A percentile compares a stretch with the other conserved stretches of the same genome.
Evolutionary conservation across 2,113 vertebrate species (phyloP).

Genomic region (Mus musculus): DNA sequence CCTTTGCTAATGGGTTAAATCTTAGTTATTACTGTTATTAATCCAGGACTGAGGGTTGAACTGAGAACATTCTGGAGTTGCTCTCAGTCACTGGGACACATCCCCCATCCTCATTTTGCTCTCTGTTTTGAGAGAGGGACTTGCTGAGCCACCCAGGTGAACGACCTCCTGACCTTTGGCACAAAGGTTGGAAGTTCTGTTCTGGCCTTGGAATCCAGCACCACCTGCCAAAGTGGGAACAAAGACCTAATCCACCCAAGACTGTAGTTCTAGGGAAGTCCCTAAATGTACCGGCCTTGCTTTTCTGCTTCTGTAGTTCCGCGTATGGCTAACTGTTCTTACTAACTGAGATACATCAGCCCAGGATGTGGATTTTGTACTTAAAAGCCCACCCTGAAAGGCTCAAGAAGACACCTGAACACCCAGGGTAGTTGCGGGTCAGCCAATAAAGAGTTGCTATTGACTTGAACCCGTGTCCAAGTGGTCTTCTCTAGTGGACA

Average conservation of each 20-base stretch:
- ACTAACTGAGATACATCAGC: not conserved
- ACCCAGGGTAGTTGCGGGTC: not conserved
- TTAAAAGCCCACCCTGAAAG: not conserved
- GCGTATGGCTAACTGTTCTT: not conserved
- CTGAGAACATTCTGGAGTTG: not conserved
- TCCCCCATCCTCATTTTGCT: not conserved
- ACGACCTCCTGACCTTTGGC: not conserved
- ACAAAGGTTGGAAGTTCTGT: not conserved
- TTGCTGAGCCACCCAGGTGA: not conserved
- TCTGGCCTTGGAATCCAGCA: not conserved
- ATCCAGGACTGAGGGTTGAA: not conserved
- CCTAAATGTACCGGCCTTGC: not conserved
- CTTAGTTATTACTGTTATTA: not conserved
- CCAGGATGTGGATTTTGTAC: not conserved
- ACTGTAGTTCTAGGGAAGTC: not conserved
- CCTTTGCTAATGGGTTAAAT: not conserved
- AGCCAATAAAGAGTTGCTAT: not conserved
- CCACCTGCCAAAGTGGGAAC: not conserved
- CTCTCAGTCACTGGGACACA: not conserved
- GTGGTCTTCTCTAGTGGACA: not conserved
- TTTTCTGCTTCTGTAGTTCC: not conserved
- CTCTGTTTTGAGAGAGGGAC: not conserved
- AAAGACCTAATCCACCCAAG: not conserved
- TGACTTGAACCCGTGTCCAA: not conserved
- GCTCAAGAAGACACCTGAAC: not conserved